Base-by-base conservation (phyloP, 2,888 invertebrate species). In the Ptychoptera contaminata region DNA sequence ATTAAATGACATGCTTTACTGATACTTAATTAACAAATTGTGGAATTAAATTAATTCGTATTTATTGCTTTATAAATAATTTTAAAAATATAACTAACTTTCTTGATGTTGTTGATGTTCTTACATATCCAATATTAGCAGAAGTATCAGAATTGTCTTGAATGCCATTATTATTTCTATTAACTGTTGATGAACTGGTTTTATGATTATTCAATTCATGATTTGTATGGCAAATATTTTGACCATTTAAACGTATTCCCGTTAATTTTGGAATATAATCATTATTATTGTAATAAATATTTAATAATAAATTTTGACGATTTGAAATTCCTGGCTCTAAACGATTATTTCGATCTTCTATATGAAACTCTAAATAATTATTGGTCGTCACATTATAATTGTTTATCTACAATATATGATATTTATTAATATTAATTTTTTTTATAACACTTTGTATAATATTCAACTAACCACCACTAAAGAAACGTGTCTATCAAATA, bases 171-270 rank as follows among this genome's bases (percentile, higher is more conserved):
- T n/a, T 11, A 32, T 9, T n/a, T 11, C 6, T 32, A 7, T 11
- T 9, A 7, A n/a, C n/a, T 32, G 4, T 3, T 32, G 9, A 3
- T 9, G 9, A 3, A 32, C n/a, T 32, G n/a, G 2, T 30, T 32
- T 40, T 40, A 14, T 15, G 14, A 40, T 40, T 40, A 31, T 3
- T 3, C 4, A 32, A 32, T 32, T 32, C 32, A 32, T n/a, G 4
- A 11, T 32, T 4, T 32, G 9, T 32, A 32, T 32, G 2, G 31
- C 40, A 40, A 15, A 40, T 40, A 31, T 31, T 40, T 11, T 32
- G 31, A 7, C 40, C 40, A 32, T 40, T 40, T 16, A 40, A 40
- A 16, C 40, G 40, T 2, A 40, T 16, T 40, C 31, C 10, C 31
- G 31, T 14, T 31, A 11, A 16, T 40, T 30, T 10, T 30, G 40